Base-by-base conservation (phyloP, 2,113 vertebrate species). In the Leptosomus discolor region DNA sequence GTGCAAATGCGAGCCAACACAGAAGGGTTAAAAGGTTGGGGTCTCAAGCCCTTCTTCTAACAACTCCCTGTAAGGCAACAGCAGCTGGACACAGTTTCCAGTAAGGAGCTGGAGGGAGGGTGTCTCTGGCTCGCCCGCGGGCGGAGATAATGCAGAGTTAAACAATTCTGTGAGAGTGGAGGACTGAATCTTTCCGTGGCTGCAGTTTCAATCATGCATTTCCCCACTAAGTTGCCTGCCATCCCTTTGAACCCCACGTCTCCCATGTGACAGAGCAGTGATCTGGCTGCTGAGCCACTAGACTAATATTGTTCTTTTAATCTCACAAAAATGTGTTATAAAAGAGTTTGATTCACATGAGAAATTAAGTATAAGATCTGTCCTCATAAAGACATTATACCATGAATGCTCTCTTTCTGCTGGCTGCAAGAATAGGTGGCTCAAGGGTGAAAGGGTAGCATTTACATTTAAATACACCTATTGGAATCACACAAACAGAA, bases 401-500 rank as follows among this genome's bases (percentile, higher is more conserved):
- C 80, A 97, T 98, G 97, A 98, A 97, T 97, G 96, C 96, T 97
- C 96, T 97, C 91, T 97, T 97, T 97, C 95, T 97, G 96, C 94
- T 96, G 46, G 65, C 88, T 91, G 92, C 91, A 97, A 97, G 97
- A 97, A 98, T 98, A 96, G 97, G 96, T 97, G 95, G 96, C 96
- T 97, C 85, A 89, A 91, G 97, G 97, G 97, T 98, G 97, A 98
- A 98, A 98, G 96, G 97, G 87, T 97, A 97, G 60, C 94, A 98
- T 98, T 98, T 97, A 98, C 98, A 98, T 98, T 96, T 97, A 98
- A 98, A 98, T 98, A 96, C 97, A 95, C 96, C 92, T 97, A 96
- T 97, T 98, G 97, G 97, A 95, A 95, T 93, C 80, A 65, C 82
- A 96, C 93, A 97, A 97, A 97, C 95, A 97, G 95, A 95, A 95